Base-by-base conservation (phyloP, 2,113 vertebrate genomes). In the Dinomys branickii region DNA sequence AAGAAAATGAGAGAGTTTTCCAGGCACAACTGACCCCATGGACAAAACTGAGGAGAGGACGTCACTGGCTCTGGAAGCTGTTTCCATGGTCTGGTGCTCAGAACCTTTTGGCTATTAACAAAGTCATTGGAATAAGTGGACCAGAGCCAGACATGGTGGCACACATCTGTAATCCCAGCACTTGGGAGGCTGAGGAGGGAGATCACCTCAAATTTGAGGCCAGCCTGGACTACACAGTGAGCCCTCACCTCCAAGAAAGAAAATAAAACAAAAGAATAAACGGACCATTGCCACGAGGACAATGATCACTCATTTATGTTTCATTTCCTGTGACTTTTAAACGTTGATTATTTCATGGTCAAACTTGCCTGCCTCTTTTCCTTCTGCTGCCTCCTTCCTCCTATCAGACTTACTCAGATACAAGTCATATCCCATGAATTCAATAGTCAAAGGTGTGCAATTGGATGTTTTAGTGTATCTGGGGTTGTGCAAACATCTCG, bases 271-370 rank as follows among this genome's bases (percentile, higher is more conserved):
- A 78, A 50, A 78, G 47, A 78, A 78, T 30, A 50, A 78, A 50
- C 78, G 28, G 28, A 58, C 58, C 69, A 26, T 0, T 41, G 67
- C 65, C 28, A 58, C 1, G 41, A 28, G 92, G 50, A 85, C 13
- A 9, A 58, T 8, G 52, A 59, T 65, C 0, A 0, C 4, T 50
- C 63, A 73, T 33, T 89, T 85, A 69, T 63, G 7, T 41, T 87
- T 78, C 56, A 28, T 75, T 92, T 85, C 56, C 41, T 87, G 14
- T 59, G 77, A 71, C 84, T 93, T 97, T 82, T 61, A 69, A 94
- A 92, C 61, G 47, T 81, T 30, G 14, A 61, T 94, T 95, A 91
- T 59, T 86, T 91, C 82, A 38, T 13, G 78, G 63, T 89, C 65
- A 95, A 86, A 75, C 8, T 86, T 47, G 5, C 30, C 81, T 88